Percentiles rank a stretch among this genome's conserved stretches.
These are phyloP conservation scores for Drosophila tropicalis DNA, from an alignment of 1,140 invertebrate genomes.

Conservation along the genomic window DNA sequence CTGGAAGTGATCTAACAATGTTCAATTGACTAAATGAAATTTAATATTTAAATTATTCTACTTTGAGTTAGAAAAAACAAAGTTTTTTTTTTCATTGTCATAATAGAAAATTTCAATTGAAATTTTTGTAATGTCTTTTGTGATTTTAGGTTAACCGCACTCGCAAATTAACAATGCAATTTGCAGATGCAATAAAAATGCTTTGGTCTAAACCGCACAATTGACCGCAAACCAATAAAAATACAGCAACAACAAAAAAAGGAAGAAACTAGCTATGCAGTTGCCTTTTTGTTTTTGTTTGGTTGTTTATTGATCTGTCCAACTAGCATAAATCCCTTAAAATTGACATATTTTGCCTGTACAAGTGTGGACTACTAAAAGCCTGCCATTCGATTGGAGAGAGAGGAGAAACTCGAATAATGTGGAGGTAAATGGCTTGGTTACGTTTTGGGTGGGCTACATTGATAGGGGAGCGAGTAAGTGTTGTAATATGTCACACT, in stretches of 20 bases:
- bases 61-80: background rate
- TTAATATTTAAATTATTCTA: background rate
- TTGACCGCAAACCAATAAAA: constrained; percentile 52
- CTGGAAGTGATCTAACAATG: no score
- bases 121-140: constrained; percentile 38
- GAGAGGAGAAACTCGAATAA: background rate
- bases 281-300: constrained; percentile 10
- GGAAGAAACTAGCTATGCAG: constrained; percentile 24
- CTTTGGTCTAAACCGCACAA: constrained; percentile 29
- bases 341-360: constrained; percentile 51
- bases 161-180: constrained; percentile 48
- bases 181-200: constrained; percentile 45
- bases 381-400: constrained; percentile 21
- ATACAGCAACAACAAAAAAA: constrained; percentile 44
- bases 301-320: constrained; percentile 24
- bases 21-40: background rate
- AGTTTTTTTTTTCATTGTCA: no score
- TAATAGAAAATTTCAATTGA: background rate
- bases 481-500: constrained; percentile 76
- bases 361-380: constrained; percentile 39
- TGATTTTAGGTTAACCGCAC: constrained; percentile 41
- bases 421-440: background rate
- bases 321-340: constrained; percentile 36
- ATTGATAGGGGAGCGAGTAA: constrained; percentile 22
- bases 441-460: background rate